Percentiles rank a stretch among this genome's conserved stretches.
These are phyloP conservation scores for Serilophus lunatus DNA, from an alignment of 2,113 vertebrate genomes.

Conservation along the genomic window DNA sequence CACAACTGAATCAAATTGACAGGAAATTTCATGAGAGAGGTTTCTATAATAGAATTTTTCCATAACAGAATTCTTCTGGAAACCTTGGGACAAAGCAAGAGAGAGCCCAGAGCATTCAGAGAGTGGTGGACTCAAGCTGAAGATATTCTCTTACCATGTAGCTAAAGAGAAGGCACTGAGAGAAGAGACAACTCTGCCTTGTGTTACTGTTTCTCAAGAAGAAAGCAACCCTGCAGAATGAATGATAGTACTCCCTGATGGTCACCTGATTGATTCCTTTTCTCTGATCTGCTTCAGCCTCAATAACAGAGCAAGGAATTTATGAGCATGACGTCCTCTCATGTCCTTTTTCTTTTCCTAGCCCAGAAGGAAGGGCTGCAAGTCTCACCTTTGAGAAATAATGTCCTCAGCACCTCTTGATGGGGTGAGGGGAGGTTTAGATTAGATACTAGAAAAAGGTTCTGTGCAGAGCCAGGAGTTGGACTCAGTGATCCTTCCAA, in stretches of 20 bases:
- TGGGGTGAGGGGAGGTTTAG: background rate
- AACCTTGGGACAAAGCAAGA: background rate
- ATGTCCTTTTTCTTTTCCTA: background rate
- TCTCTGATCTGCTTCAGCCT: background rate
- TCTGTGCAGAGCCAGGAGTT: background rate
- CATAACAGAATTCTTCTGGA: conserved; percentile 13
- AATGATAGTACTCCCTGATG: background rate
- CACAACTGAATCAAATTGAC: conserved; percentile 30
- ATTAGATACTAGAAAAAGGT: background rate
- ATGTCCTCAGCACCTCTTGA: background rate
- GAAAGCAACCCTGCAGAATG: background rate
- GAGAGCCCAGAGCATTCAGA: background rate
- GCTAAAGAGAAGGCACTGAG: background rate
- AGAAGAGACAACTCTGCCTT: background rate
- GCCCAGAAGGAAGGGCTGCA: background rate
- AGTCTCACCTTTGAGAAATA: background rate
- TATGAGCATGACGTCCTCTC: background rate
- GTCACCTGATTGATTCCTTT: background rate
- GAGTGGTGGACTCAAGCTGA: background rate
- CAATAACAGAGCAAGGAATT: background rate
- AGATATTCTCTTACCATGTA: background rate
- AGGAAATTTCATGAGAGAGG: conserved; percentile 33
- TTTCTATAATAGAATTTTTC: conserved; percentile 48
- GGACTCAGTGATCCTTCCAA: background rate
- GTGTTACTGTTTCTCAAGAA: background rate